Percentiles rank a stretch among this genome's conserved stretches.
Conservation (phyloP, 1,140 invertebrate genomes). For the Teleogryllus occipitalis region DNA sequence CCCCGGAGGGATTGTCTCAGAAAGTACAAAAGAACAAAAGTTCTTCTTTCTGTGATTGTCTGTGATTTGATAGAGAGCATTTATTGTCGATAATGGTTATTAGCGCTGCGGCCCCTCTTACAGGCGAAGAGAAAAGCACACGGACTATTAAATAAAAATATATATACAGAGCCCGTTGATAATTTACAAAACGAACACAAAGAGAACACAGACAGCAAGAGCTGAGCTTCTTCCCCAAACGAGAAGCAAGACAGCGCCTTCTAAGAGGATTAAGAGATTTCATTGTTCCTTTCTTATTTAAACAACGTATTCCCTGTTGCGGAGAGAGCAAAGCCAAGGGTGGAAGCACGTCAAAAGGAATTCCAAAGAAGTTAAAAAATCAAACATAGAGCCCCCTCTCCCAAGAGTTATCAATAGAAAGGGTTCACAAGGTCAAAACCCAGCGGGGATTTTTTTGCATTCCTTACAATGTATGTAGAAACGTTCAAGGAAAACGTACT, state of each 20-base stretch:
- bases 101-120: no score
- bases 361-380: background rate
- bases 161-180: background rate
- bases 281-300: conserved; percentile 5
- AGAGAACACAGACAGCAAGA: background rate
- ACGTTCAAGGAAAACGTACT: no score
- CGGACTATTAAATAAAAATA: background rate
- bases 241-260: background rate
- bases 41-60: no score
- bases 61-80: no score
- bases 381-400: background rate
- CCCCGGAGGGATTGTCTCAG: background rate
- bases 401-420: no score
- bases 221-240: background rate
- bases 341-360: background rate
- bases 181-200: background rate
- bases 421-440: background rate
- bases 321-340: no score
- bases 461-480: no score
- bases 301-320: background rate
- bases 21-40: no score
- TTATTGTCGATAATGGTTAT: no score
- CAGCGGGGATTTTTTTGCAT: background rate
- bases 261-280: background rate
- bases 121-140: no score